These are phyloP conservation scores for Rhombomys opimus DNA, from an alignment of 2,113 vertebrate genomes.

Conservation along the genomic window DNA sequence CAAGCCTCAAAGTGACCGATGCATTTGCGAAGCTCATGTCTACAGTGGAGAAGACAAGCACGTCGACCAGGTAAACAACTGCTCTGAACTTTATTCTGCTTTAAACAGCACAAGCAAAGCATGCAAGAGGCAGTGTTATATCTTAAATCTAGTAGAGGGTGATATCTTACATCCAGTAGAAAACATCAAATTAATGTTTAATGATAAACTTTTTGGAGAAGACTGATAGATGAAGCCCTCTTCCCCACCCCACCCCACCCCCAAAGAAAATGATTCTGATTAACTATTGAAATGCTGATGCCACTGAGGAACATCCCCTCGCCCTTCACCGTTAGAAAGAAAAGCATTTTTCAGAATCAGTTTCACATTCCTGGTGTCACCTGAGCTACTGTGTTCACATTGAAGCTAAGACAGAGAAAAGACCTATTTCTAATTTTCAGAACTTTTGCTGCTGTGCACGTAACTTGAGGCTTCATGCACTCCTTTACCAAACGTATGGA, in stretches of 20 bases:
- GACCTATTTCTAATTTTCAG: neutral
- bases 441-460: neutral
- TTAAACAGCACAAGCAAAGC: constrained; percentile 1
- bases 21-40: constrained; percentile 98
- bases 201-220: constrained; percentile 35
- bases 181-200: constrained; percentile 54
- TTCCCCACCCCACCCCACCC: accelerated
- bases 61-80: constrained; percentile 92
- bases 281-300: neutral
- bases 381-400: neutral
- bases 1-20: constrained; percentile 91
- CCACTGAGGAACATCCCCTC: neutral
- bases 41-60: constrained; percentile 97
- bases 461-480: neutral
- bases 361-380: neutral
- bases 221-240: neutral
- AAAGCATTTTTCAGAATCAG: constrained; percentile 1
- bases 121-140: neutral
- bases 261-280: constrained; percentile 35
- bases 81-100: constrained; percentile 7
- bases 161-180: constrained; percentile 19
- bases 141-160: constrained; percentile 36
- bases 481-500: constrained; percentile 37
- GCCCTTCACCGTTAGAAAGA: neutral
- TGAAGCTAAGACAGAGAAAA: neutral